Evolutionary conservation across 2,113 vertebrate species (phyloP).

Genomic region (Siniperca chuatsi): DNA sequence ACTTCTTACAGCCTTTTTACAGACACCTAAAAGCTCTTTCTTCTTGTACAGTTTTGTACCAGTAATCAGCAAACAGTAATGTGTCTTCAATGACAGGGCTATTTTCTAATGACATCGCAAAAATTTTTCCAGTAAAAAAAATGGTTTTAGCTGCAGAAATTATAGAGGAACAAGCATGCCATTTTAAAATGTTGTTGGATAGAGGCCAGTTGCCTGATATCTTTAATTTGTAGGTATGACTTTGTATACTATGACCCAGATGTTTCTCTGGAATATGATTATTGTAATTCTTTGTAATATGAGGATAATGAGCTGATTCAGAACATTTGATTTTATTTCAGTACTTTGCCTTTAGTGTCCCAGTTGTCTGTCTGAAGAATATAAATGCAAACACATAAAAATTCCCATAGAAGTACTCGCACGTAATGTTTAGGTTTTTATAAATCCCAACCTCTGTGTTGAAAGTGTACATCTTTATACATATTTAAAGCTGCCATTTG

Average conservation of each 20-base stretch:
- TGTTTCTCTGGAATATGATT: background rate
- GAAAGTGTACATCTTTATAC: background rate
- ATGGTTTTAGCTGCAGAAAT: background rate
- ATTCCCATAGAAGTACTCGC: too few species aligned
- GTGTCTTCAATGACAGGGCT: too few species aligned
- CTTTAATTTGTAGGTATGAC: too few species aligned
- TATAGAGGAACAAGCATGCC: background rate
- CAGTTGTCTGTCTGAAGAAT: too few species aligned
- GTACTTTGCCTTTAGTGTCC: too few species aligned
- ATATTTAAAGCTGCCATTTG: background rate
- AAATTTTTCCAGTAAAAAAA: background rate
- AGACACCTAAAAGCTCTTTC: background rate
- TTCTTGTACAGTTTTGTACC: background rate
- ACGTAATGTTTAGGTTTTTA: background rate
- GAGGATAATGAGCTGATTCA: background rate
- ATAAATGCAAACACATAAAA: too few species aligned
- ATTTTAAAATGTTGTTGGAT: background rate
- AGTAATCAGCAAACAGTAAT: background rate
- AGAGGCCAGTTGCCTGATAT: background rate
- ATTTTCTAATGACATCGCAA: too few species aligned
- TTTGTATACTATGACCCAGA: background rate
- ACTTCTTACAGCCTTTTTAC: background rate
- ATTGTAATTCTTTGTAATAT: background rate
- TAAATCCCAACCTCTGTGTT: background rate
- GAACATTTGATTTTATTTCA: background rate